Percentiles rank a stretch among this genome's conserved stretches.
Conservation (phyloP, 2,888 invertebrate genomes). For the Rhogogaster chlorosoma region DNA sequence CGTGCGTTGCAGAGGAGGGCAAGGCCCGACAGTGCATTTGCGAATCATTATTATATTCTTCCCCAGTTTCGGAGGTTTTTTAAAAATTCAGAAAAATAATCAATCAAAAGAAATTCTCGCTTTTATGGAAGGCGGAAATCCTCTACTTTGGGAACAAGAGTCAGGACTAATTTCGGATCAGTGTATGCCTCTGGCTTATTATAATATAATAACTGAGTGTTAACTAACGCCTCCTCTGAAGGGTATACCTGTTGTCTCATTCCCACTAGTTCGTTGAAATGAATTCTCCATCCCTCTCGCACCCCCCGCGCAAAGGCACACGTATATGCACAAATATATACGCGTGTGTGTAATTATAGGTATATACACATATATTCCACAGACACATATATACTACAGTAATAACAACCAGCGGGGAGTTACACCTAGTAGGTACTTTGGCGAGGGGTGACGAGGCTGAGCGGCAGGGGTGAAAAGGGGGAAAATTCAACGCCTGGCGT, state of each 20-base stretch:
- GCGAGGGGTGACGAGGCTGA: slow-evolving; percentile 59
- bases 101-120: neutral
- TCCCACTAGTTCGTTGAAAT: slow-evolving; percentile 38
- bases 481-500: slow-evolving; percentile 76
- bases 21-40: neutral
- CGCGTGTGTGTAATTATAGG: slow-evolving; percentile 41
- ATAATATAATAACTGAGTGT: slow-evolving; percentile 69
- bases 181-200: slow-evolving; percentile 56
- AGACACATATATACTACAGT: slow-evolving; percentile 47
- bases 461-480: slow-evolving; percentile 59
- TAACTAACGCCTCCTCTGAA: slow-evolving; percentile 69
- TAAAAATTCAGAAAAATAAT: neutral
- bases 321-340: neutral
- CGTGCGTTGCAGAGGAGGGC: neutral
- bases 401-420: slow-evolving; percentile 65
- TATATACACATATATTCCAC: neutral
- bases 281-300: neutral
- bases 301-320: neutral
- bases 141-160: neutral
- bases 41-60: no score
- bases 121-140: neutral
- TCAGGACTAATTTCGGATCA: neutral
- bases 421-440: slow-evolving; percentile 55
- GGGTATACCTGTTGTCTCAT: slow-evolving; percentile 50
- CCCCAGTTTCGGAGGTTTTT: neutral